These are phyloP conservation scores for Uloborus plumipes DNA, from an alignment of 2,888 invertebrate genomes.

Conservation along the genomic window DNA sequence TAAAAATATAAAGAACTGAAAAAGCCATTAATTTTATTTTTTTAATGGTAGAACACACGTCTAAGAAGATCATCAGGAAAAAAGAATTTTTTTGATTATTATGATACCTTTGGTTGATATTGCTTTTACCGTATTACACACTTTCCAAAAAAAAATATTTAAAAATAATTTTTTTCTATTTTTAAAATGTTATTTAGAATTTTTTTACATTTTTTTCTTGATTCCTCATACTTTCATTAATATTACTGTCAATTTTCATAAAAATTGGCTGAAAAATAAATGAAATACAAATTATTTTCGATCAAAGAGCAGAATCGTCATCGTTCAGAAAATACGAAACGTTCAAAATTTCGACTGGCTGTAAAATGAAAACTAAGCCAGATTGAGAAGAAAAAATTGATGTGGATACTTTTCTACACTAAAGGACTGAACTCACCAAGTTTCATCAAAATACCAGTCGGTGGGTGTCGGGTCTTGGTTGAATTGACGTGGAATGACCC, in stretches of 20 bases:
- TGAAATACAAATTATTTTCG: slow-evolving; percentile 9
- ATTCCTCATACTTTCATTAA: background rate
- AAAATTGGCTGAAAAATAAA: background rate
- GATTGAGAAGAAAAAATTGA: slow-evolving; percentile 8
- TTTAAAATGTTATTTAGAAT: background rate
- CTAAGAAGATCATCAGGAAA: background rate
- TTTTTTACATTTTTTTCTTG: background rate
- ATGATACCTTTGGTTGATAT: background rate
- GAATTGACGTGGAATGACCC: no score
- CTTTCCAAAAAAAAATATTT: background rate
- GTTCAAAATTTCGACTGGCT: slow-evolving; percentile 8
- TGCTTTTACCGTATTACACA: background rate
- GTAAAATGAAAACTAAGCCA: slow-evolving; percentile 12
- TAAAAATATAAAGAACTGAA: slow-evolving; percentile 11
- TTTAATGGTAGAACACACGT: background rate
- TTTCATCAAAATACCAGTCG: no score
- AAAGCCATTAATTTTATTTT: background rate
- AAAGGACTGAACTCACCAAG: no score
- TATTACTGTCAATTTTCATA: background rate
- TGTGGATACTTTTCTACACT: no score
- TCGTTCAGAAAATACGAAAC: slow-evolving; percentile 3
- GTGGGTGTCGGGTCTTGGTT: no score
- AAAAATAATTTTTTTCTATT: background rate
- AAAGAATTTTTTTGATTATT: background rate
- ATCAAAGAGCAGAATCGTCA: slow-evolving; percentile 7